Evolutionary conservation across 2,888 invertebrate species (phyloP), one percentile per base, ranked within the genome.

Genomic region (Xiphydria camelus): DNA sequence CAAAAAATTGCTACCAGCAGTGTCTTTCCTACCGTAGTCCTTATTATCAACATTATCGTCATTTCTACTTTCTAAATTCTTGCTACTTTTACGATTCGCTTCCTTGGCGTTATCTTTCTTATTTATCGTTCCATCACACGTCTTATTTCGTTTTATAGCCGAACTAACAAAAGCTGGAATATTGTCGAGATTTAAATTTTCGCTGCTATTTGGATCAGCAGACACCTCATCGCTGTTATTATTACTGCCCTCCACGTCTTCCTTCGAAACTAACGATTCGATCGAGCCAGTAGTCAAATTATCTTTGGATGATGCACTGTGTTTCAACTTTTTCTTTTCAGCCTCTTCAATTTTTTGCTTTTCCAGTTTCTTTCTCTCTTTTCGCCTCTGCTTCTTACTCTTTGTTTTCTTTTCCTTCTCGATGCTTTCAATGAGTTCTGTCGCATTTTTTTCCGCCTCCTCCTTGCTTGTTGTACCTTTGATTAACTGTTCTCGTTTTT

Each of bases 311-410:
- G n/a, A n/a, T n/a, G n/a, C n/a, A n/a, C 14, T 12, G 12, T 15
- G 12, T 12, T 29, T n/a, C n/a, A n/a, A 15, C 5, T 29, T 29
- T 5, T 7, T 3, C 15, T 12, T 6, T 29, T 29, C 12, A 29
- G 29, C 15, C 29, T 29, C 29, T 29, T 6, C 4, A 12, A 29
- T 3, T 14, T 23, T 20, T 6, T n/a, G 6, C 25, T 41, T 49
- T 21, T 10, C 34, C 5, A 15, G n/a, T 32, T 46, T 44, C 15
- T 39, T 46, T 14, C 45, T 51, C 10, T 37, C 43, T 4, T 35
- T 46, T 21, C 51, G 54, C 33, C 35, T 18, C n/a, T 33, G 42
- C 31, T 54, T 54, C 20, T 54, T 54, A 5, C 44, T 14, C 35
- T 47, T 47, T 25, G 48, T 53, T 23, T 40, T 53, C 20, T 19